phyloP scores from a whole-genome alignment of 2,888 invertebrate species.

The Tetheella fluctuosa region DNA sequence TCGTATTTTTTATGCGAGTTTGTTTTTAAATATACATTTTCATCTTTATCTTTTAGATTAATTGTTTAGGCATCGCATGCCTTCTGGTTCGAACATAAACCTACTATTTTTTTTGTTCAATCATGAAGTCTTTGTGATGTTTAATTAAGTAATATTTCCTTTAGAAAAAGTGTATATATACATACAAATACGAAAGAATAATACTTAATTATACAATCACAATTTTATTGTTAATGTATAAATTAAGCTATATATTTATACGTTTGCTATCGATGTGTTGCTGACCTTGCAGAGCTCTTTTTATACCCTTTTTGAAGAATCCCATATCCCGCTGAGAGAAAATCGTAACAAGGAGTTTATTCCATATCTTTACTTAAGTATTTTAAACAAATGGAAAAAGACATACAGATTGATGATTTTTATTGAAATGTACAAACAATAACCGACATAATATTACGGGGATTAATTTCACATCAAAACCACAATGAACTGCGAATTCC shows the following conservation, averaged over 20 bases:
- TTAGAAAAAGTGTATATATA: neutral
- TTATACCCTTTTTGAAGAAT: too few species aligned
- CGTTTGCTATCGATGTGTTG: too few species aligned
- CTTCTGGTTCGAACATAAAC: too few species aligned
- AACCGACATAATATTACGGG: neutral
- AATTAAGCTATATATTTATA: too few species aligned
- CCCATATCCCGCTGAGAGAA: too few species aligned
- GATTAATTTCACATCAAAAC: slow-evolving; percentile 20
- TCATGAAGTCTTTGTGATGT: neutral
- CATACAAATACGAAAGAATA: neutral
- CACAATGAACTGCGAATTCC: slow-evolving; percentile 41
- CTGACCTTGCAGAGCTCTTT: too few species aligned
- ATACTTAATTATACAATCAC: neutral
- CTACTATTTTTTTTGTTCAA: neutral
- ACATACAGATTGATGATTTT: too few species aligned
- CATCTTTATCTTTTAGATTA: neutral
- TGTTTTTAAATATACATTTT: neutral
- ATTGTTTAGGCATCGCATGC: too few species aligned
- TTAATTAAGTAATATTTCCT: neutral
- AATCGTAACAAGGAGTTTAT: too few species aligned
- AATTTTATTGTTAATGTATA: too few species aligned
- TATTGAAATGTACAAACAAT: neutral
- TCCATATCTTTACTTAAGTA: too few species aligned
- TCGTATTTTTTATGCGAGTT: neutral
- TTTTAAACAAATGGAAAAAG: too few species aligned